Evolutionary conservation across 2,797 vertebrate species (phyloP), one percentile per base, ranked within the genome.

Genomic region (Gouania willdenowi): DNA sequence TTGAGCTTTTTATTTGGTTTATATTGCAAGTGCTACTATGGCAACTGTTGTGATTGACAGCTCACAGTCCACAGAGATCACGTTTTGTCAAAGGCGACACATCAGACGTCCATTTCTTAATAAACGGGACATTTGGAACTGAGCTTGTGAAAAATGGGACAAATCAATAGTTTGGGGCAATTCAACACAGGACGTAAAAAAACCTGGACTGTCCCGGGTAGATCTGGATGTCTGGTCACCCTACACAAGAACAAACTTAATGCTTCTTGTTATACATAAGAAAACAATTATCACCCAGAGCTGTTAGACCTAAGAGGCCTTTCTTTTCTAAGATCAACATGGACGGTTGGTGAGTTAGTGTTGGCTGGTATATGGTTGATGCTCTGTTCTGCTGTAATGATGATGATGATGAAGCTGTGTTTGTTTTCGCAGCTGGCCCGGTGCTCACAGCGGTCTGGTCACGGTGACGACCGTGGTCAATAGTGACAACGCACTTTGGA

Each of bases 351-450:
- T 31, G 56, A 31, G 52, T 53, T 11, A 39, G 29, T 37, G 53
- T 46, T 52, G 52, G 10, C 38, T 30, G 38, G 53, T 47, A 52
- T 4, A 25, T 50, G 63, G n/a, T 59, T 66, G 76, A 80, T 68
- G 64, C 68, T 54, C 57, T 60, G 34, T 46, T 57, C 37, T 1
- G 32, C 47, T 44, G 53, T 72, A 71, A 80, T 65, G 74, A 75
- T 79, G 75, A 14, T 79, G 75, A 14, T 13, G 13, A 81, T 75
- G 67, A 76, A 75, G 64, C 38, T 35, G 47, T 77, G 71, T 86
- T 84, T 85, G 76, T 86, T 86, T 70, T 74, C 65, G 58, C 57
- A 77, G 71, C 64, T 70, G 43, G 8, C 59, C 61, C 21, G 46
- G 50, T 29, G 55, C 68, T 71, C 33, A 67, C 70, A 66, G 59